Percentiles rank a stretch among this genome's conserved stretches.
Conservation (phyloP, 2,888 invertebrate genomes). For the Bombyx huttoni region DNA sequence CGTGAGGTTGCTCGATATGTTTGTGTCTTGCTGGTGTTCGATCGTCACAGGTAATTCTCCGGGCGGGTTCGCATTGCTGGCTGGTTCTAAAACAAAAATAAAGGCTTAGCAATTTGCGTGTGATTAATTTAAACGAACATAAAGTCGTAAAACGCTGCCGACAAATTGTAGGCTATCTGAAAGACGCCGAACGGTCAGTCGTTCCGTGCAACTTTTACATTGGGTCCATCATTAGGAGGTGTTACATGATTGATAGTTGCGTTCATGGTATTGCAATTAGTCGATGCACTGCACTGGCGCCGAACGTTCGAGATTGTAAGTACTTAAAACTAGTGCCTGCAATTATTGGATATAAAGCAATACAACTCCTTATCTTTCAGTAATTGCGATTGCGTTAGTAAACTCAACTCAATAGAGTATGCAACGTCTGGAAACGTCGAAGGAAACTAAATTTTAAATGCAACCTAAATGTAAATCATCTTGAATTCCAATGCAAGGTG, state of each 20-base stretch:
- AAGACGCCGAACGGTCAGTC: background rate
- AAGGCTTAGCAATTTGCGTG: slow-evolving; percentile 6
- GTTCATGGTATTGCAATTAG: background rate
- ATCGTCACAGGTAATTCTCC: slow-evolving; percentile 80
- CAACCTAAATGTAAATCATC: background rate
- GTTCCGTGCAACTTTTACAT: background rate
- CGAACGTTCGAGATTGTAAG: background rate
- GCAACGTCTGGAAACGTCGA: background rate
- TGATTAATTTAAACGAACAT: background rate
- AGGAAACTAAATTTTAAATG: background rate
- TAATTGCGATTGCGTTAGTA: background rate
- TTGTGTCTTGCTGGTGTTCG: slow-evolving; percentile 83
- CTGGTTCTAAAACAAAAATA: slow-evolving; percentile 60
- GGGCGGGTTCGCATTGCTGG: slow-evolving; percentile 41
- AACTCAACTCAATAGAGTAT: background rate
- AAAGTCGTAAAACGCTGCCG: background rate
- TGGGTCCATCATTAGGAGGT: background rate
- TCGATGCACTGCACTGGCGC: background rate
- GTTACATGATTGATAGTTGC: background rate
- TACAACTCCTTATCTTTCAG: background rate
- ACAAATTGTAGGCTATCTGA: background rate
- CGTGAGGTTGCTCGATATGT: slow-evolving; percentile 78
- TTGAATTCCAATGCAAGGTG: slow-evolving; percentile 6
- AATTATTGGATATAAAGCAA: background rate
- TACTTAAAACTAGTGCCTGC: background rate